Conservation (phyloP, 37 sponge, comb jelly and placozoan species). For the Dysidea cf. avara region DNA sequence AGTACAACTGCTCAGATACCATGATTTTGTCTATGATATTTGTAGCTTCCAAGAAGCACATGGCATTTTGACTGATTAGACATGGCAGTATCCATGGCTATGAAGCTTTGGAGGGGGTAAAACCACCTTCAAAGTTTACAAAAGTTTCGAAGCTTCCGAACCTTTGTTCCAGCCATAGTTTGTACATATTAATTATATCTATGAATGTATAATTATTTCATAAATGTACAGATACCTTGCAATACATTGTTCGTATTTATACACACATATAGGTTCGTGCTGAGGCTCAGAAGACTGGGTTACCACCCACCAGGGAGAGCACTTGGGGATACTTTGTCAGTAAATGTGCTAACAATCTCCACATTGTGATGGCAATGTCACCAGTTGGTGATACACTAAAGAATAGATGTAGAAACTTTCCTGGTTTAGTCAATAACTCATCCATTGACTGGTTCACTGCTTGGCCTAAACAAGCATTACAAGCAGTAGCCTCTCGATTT, state of each 20-base stretch:
- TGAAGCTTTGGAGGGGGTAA: no score
- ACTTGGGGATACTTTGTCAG: constrained; percentile 92
- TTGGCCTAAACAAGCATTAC: constrained; percentile 98
- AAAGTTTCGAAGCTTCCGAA: no score
- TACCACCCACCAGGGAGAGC: constrained; percentile 87
- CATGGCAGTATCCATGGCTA: no score
- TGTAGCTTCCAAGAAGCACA: no score
- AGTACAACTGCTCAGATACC: no score
- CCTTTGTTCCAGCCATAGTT: no score
- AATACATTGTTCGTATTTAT: neutral
- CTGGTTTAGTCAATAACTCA: constrained; percentile 91
- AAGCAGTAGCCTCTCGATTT: constrained; percentile 94
- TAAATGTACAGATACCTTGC: no score
- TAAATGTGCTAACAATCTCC: constrained; percentile 91
- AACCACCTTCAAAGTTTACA: no score
- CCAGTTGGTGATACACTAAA: constrained; percentile 94
- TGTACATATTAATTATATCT: no score
- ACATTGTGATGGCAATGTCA: constrained; percentile 98
- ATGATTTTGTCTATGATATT: no score
- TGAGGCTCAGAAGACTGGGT: constrained; percentile 84
- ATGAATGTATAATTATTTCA: no score
- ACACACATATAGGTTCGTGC: constrained; percentile 60
- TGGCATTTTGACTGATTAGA: no score
- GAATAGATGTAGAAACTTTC: constrained; percentile 97
- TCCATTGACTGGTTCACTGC: constrained; percentile 99